These are phyloP conservation scores for Fukomys damarensis DNA, from an alignment of 2,113 vertebrate genomes.

Conservation along the genomic window DNA sequence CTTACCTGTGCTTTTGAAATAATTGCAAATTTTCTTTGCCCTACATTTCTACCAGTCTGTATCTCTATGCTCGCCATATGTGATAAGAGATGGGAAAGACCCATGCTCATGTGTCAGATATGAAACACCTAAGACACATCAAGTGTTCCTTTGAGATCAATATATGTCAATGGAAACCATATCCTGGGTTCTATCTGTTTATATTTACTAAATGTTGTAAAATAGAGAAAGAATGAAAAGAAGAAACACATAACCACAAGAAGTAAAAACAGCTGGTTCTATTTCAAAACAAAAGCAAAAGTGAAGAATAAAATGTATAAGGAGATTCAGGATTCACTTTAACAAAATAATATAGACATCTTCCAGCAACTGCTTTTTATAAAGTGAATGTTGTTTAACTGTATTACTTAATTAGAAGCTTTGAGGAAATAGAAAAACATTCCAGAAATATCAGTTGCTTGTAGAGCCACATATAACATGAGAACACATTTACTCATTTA, in stretches of 20 bases:
- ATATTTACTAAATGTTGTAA: background rate
- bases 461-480: background rate
- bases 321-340: background rate
- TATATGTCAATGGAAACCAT: background rate
- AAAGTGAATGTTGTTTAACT: background rate
- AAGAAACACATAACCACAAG: background rate
- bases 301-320: background rate
- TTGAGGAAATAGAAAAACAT: background rate
- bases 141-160: background rate
- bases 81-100: background rate
- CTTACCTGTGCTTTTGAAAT: background rate
- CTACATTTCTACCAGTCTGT: background rate
- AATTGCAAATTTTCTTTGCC: background rate
- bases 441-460: background rate
- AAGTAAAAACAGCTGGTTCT: background rate
- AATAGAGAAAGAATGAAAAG: background rate
- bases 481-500: background rate
- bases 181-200: background rate
- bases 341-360: background rate
- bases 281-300: background rate
- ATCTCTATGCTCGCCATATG: background rate
- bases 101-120: too few relatives aligned
- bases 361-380: background rate
- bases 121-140: background rate
- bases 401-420: background rate